phyloP scores from a whole-genome alignment of 1,140 invertebrate genomes.

The Potamilus streckersoni region DNA sequence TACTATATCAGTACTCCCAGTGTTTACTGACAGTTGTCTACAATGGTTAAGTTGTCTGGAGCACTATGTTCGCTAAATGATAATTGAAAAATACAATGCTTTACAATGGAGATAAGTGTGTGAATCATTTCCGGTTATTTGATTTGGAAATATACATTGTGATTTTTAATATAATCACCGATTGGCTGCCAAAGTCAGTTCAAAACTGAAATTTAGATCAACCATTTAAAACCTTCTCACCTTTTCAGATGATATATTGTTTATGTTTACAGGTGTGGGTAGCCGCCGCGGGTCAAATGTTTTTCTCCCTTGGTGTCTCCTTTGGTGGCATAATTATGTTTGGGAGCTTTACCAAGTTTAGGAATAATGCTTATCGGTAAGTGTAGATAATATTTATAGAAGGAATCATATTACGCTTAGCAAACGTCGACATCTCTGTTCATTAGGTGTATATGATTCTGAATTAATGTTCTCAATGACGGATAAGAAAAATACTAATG shows the following conservation, averaged over 20 bases:
- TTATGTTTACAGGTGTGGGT: slow-evolving; percentile 81
- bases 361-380: slow-evolving; percentile 83
- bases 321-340: slow-evolving; percentile 96
- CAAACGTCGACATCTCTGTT: background rate
- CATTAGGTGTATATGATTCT: too few species aligned
- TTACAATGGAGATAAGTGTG: too few species aligned
- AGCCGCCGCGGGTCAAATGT: slow-evolving; percentile 91
- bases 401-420: background rate
- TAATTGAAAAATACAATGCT: too few species aligned
- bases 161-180: too few species aligned
- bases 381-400: background rate
- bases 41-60: too few species aligned
- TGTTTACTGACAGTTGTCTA: too few species aligned
- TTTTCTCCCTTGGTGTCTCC: slow-evolving; percentile 91
- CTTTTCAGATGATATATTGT: background rate
- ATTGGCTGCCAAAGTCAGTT: too few species aligned
- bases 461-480: background rate
- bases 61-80: too few species aligned
- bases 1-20: too few species aligned
- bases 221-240: background rate
- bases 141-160: too few species aligned
- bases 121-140: too few species aligned
- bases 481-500: background rate
- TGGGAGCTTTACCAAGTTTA: slow-evolving; percentile 92
- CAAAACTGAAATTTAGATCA: too few species aligned